These are phyloP conservation scores for Plectropomus leopardus DNA, from an alignment of 2,113 vertebrate species.

Conservation along the genomic window DNA sequence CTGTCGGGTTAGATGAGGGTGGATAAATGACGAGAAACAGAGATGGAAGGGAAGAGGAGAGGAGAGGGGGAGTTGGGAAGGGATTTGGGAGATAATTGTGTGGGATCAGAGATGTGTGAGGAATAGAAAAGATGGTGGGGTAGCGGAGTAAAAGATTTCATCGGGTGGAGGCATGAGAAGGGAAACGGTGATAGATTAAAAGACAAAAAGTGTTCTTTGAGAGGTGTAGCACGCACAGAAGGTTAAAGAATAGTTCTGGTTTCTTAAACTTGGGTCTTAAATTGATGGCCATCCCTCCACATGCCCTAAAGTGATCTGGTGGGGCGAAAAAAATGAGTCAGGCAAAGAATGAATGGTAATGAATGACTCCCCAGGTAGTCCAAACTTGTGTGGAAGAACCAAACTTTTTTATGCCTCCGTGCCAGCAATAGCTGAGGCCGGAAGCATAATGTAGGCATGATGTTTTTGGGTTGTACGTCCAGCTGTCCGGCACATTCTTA, in stretches of 20 bases:
- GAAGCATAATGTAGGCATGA: no score
- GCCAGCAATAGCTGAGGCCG: no score
- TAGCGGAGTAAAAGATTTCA: conserved; percentile 1
- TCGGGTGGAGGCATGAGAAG: conserved; percentile 10
- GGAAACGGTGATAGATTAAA: conserved; percentile 14
- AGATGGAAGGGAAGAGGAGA: conserved; percentile 19
- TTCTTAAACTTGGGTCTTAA: neutral
- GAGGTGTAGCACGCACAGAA: neutral
- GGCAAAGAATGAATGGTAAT: neutral
- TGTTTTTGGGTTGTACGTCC: no score
- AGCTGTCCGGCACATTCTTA: no score
- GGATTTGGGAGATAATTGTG: conserved; percentile 52
- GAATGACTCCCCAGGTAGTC: neutral
- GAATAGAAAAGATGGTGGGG: conserved; percentile 39
- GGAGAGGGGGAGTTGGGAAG: conserved; percentile 14
- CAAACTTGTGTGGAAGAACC: neutral
- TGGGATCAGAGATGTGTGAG: conserved; percentile 56
- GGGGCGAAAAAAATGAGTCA: neutral
- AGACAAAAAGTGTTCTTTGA: neutral
- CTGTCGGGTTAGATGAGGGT: conserved; percentile 24
- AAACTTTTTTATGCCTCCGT: neutral
- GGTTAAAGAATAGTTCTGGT: neutral
- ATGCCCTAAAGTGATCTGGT: no score
- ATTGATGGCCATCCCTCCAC: neutral
- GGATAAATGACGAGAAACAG: conserved; percentile 37